Percentiles rank a stretch among this genome's conserved stretches.
Conservation (phyloP, 1,140 invertebrate species). For the Scylla paramamosain region DNA sequence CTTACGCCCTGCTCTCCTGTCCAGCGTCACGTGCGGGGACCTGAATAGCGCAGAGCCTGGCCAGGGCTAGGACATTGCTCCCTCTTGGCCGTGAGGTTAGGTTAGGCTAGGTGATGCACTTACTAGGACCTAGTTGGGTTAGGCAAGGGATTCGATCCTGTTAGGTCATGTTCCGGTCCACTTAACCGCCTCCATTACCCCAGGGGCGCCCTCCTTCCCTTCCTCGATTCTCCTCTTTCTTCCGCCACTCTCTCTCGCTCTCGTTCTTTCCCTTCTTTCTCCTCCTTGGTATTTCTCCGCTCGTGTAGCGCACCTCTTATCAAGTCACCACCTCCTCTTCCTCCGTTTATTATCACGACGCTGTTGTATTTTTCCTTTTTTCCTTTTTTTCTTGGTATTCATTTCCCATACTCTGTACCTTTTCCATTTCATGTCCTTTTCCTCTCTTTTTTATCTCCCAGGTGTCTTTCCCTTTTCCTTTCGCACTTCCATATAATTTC, state of each 20-base stretch:
- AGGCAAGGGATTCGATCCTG: not conserved
- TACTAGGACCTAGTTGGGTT: not conserved
- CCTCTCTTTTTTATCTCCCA: not conserved
- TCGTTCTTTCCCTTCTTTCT: not conserved
- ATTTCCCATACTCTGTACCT: not conserved
- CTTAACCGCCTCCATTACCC: slow-evolving; percentile 1
- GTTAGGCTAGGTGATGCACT: not conserved
- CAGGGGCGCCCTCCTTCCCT: not conserved
- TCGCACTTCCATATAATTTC: not conserved
- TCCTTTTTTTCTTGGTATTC: not conserved
- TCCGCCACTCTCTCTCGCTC: not conserved
- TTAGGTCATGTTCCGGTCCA: not conserved
- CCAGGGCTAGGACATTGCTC: not conserved
- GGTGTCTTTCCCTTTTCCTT: not conserved
- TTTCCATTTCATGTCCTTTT: not conserved
- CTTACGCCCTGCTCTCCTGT: no score
- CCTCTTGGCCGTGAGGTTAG: not conserved
- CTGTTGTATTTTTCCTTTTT: no score
- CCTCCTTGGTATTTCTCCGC: not conserved
- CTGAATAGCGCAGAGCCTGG: not conserved
- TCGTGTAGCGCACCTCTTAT: not conserved
- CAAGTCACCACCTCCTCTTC: not conserved
- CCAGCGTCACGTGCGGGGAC: not conserved
- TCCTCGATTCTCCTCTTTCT: not conserved
- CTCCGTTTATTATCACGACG: no score